A percentile compares a stretch with the other conserved stretches of the same genome.
Evolutionary conservation across 2,797 vertebrate species (phyloP).

Genomic region (Microcaecilia unicolor): DNA sequence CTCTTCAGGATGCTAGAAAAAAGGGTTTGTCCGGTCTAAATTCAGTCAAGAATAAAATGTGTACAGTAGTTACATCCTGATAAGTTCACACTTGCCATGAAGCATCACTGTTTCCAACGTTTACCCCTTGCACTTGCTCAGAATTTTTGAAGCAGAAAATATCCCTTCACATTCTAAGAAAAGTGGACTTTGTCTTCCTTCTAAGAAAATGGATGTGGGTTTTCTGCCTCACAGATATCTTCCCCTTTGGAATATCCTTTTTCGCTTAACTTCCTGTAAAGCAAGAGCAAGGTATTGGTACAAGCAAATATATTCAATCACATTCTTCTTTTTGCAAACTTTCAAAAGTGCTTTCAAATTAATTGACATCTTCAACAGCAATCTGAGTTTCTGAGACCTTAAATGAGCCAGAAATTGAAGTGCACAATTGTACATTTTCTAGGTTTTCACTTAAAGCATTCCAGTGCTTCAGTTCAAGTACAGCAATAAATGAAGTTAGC

Average conservation of each 20-base stretch:
- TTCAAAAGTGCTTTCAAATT: constrained; percentile 4
- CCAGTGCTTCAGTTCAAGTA: constrained; percentile 13
- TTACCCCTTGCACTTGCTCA: constrained; percentile 27
- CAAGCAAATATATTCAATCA: background rate
- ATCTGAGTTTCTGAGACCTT: constrained; percentile 30
- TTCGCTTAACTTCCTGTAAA: constrained; percentile 44
- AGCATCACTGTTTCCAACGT: constrained; percentile 32
- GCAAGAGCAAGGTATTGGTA: constrained; percentile 15
- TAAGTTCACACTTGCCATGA: constrained; percentile 45
- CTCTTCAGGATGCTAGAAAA: constrained; percentile 41
- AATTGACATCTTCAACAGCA: constrained; percentile 3
- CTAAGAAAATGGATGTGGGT: constrained; percentile 11
- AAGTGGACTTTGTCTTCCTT: constrained; percentile 38
- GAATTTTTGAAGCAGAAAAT: constrained; percentile 37
- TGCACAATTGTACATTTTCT: constrained; percentile 3
- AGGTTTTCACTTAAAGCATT: constrained; percentile 12
- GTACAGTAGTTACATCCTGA: constrained; percentile 51
- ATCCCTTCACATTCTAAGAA: constrained; percentile 22
- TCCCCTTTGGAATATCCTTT: constrained; percentile 31
- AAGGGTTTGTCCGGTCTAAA: constrained; percentile 34
- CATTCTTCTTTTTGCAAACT: background rate
- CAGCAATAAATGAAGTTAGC: constrained; percentile 18
- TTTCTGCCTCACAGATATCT: constrained; percentile 26
- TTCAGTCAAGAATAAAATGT: constrained; percentile 48
- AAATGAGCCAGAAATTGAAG: background rate